These are phyloP conservation scores for Hemicrepidius hirtus DNA, from an alignment of 2,888 invertebrate genomes.

Conservation along the genomic window DNA sequence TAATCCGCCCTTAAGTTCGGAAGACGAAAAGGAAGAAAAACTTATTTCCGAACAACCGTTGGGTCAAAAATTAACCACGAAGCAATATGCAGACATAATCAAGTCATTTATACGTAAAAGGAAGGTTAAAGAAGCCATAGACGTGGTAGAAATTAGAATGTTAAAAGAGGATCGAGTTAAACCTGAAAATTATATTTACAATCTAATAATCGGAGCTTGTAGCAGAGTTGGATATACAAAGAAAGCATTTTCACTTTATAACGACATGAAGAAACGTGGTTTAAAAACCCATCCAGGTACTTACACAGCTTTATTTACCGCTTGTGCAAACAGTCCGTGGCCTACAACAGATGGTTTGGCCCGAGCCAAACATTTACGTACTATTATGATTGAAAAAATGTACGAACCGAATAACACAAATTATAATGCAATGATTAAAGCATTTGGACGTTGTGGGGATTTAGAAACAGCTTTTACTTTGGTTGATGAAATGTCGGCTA, in stretches of 20 bases:
- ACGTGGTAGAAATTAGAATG: constrained; percentile 86
- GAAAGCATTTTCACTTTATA: constrained; percentile 89
- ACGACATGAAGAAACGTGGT: constrained; percentile 86
- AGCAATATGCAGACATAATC: constrained; percentile 82
- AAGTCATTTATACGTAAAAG: constrained; percentile 79
- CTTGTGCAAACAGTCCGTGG: constrained; percentile 88
- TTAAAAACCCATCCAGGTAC: constrained; percentile 80
- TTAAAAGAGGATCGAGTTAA: constrained; percentile 84
- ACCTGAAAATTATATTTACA: constrained; percentile 87
- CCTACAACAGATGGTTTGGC: constrained; percentile 78
- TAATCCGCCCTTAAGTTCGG: constrained; percentile 71
- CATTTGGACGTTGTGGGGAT: constrained; percentile 90
- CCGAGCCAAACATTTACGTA: constrained; percentile 79
- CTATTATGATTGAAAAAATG: constrained; percentile 81
- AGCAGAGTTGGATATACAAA: constrained; percentile 89
- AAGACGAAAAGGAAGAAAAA: constrained; percentile 78
- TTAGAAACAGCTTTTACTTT: constrained; percentile 84
- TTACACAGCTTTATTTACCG: constrained; percentile 91
- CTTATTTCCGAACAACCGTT: constrained; percentile 74
- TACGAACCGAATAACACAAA: constrained; percentile 83
- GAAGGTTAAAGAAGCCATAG: constrained; percentile 84
- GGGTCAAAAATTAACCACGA: constrained; percentile 74
- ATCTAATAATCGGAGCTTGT: constrained; percentile 88
- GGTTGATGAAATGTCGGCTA: constrained; percentile 88
- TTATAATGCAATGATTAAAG: constrained; percentile 94